phyloP scores from a whole-genome alignment of 1,140 invertebrate genomes.

The Notospermus geniculatus region DNA sequence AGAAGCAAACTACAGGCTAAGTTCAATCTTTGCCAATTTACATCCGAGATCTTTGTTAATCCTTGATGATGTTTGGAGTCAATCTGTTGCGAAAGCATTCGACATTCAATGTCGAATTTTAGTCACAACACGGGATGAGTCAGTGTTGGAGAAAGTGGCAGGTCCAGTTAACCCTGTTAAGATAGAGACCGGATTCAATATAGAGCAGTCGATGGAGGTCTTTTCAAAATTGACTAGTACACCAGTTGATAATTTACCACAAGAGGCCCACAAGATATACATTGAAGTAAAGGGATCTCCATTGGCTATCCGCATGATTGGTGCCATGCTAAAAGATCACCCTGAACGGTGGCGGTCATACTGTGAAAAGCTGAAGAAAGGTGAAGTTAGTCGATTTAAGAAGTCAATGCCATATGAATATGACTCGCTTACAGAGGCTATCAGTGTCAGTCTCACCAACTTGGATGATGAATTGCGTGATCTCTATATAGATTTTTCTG shows the following conservation, averaged over 20 bases:
- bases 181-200: neutral
- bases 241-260: neutral
- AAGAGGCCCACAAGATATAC: neutral
- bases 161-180: neutral
- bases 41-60: neutral
- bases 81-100: conserved; percentile 3
- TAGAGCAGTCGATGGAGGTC: neutral
- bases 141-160: neutral
- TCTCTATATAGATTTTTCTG: conserved; percentile 57
- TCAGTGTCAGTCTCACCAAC: conserved; percentile 39
- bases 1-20: neutral
- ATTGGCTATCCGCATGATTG: conserved; percentile 48
- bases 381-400: conserved; percentile 39
- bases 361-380: conserved; percentile 58
- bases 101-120: conserved; percentile 3
- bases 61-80: conserved; percentile 2
- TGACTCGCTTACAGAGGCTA: conserved; percentile 36
- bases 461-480: neutral
- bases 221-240: neutral
- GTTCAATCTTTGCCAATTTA: neutral
- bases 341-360: conserved; percentile 66
- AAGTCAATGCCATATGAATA: conserved; percentile 29
- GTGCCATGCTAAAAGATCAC: conserved; percentile 63
- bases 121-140: conserved; percentile 4
- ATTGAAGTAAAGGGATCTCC: neutral